phyloP scores from a whole-genome alignment of 2,113 vertebrate genomes.

The Dissostichus mawsoni region DNA sequence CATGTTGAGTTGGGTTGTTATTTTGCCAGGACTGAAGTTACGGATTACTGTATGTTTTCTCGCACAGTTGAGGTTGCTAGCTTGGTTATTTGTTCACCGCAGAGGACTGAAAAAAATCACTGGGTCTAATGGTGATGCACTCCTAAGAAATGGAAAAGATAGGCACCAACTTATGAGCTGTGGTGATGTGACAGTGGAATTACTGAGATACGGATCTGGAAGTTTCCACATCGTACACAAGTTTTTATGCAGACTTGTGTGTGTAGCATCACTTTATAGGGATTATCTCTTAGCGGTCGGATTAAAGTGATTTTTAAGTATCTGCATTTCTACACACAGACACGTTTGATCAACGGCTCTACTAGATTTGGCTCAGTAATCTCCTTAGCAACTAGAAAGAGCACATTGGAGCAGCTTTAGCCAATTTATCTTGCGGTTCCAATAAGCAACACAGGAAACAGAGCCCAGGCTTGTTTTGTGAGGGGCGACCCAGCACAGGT shows the following conservation, averaged over 20 bases:
- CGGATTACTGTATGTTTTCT: conserved; percentile 17
- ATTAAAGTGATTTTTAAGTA: conserved; percentile 52
- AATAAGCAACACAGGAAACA: conserved; percentile 35
- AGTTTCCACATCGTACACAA: conserved; percentile 11
- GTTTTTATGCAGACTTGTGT: conserved; percentile 23
- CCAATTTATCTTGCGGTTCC: conserved; percentile 31
- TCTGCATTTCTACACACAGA: conserved; percentile 33
- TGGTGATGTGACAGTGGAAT: neutral
- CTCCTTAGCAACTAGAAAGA: conserved; percentile 45
- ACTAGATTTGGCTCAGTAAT: conserved; percentile 39
- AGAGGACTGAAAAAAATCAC: conserved; percentile 18
- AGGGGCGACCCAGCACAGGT: conserved; percentile 54
- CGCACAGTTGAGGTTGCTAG: conserved; percentile 11
- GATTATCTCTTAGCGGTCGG: conserved; percentile 31
- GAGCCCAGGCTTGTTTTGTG: conserved; percentile 37
- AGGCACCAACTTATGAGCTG: neutral
- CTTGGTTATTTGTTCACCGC: conserved; percentile 13
- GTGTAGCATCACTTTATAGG: conserved; percentile 9
- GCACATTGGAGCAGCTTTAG: conserved; percentile 19
- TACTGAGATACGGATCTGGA: neutral
- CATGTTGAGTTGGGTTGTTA: neutral
- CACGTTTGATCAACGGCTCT: conserved; percentile 44
- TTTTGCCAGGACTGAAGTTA: conserved; percentile 10
- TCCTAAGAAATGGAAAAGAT: conserved; percentile 42
- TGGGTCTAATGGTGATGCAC: conserved; percentile 1